A percentile compares a stretch with the other conserved stretches of the same genome.
Conservation (phyloP, 2,113 vertebrate genomes). For the Trematocara marginatum region DNA sequence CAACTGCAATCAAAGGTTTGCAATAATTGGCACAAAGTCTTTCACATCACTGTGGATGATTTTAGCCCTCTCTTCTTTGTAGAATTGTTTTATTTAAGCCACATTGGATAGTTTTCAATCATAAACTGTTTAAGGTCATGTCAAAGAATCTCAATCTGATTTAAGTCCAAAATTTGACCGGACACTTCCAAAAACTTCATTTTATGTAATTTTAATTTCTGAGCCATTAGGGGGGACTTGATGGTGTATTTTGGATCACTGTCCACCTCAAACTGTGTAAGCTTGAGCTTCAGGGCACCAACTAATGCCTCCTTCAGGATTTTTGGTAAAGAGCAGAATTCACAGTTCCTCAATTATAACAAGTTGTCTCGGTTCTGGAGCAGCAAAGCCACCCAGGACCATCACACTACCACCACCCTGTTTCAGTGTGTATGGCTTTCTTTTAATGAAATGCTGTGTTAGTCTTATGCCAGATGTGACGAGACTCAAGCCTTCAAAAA, state of each 20-base stretch:
- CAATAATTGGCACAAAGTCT: not conserved
- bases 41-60: not conserved
- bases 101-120: not conserved
- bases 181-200: not conserved
- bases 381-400: not conserved
- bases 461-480: not conserved
- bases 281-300: not conserved
- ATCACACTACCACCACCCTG: not conserved
- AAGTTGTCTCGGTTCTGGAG: not conserved
- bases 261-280: not conserved
- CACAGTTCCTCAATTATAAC: not conserved
- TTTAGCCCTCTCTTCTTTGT: not conserved
- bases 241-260: not conserved
- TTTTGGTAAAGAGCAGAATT: not conserved
- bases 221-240: not conserved
- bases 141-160: not conserved
- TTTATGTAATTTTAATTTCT: not conserved
- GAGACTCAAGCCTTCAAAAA: not conserved
- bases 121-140: not conserved
- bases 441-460: not conserved
- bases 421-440: not conserved
- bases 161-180: rapidly evolving
- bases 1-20: not conserved
- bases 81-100: not conserved
- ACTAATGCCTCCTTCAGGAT: not conserved